Conservation (phyloP, 2,888 invertebrate species). For the Arrhopalites spinosus region DNA sequence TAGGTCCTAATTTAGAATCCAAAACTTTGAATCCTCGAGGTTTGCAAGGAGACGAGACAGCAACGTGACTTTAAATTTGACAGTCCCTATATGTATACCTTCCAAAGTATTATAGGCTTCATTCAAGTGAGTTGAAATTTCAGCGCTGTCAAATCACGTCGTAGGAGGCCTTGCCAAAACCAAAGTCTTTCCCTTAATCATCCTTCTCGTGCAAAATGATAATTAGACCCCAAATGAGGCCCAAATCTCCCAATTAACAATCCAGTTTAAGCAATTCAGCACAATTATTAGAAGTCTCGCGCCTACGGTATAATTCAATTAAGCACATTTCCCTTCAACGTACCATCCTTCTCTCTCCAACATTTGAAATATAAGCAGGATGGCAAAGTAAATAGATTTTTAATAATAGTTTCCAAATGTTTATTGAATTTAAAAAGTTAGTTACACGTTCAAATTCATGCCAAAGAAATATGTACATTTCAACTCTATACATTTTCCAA, state of each 20-base stretch:
- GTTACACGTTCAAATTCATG: too few species aligned
- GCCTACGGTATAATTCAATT: neutral
- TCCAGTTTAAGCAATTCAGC: conserved; percentile 29
- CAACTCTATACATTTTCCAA: too few species aligned
- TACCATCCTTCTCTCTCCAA: neutral
- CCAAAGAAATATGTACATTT: too few species aligned
- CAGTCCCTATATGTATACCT: neutral
- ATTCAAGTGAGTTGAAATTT: conserved; percentile 2
- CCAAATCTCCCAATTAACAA: conserved; percentile 32
- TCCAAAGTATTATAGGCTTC: neutral
- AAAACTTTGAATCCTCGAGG: too few species aligned
- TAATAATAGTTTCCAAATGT: neutral
- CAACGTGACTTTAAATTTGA: conserved; percentile 12
- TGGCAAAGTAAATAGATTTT: neutral
- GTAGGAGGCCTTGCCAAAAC: too few species aligned
- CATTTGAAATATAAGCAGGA: too few species aligned
- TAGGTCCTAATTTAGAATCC: too few species aligned
- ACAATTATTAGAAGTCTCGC: conserved; percentile 34
- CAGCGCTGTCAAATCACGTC: conserved; percentile 17
- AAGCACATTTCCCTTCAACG: neutral
- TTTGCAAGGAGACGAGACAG: neutral
- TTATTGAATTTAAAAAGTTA: neutral
- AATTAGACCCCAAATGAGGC: conserved; percentile 32
- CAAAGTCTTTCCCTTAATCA: conserved; percentile 26
- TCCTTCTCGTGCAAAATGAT: conserved; percentile 26